Evolutionary conservation across 30 jellyfish, hydroid and myxozoan genomes (phyloP), one percentile per base, ranked within the genome.

Genomic region (Aurelia sp.): DNA sequence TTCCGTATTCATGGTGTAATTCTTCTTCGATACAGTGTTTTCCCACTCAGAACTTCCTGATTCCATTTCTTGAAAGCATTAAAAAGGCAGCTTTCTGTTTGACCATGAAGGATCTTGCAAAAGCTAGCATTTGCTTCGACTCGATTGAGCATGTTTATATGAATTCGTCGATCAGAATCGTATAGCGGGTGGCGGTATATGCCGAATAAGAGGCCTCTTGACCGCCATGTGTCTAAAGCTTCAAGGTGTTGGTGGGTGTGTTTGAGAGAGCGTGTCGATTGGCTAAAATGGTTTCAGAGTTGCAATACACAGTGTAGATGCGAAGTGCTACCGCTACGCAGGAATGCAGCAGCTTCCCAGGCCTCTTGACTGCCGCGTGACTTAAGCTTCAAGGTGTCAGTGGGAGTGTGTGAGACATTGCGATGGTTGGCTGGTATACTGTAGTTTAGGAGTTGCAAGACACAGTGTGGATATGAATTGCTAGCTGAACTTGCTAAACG

Each of bases 201-300:
- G 93, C 93, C 93, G 93, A 84, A 73, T 31, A 61, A 72, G 93
- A 84, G 93, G 86, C 63, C 86, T 84, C 93, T 84, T 84, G 93
- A 84, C 93, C 93, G 62, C 87, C 93, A 72, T 67, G 85, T 61
- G 88, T 72, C 74, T 68, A n/a, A 69, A 13, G 60, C 72, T 13
- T 68, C 18, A 35, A 20, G 83, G 24, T 83, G 86, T 60, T 69
- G 72, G 72, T 44, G 55, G 55, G 55, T 44, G 55, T 44, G 55
- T 44, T 3, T 0, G 55, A 7, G 55, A 44, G 55, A 44, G 55
- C 55, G 15, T 9, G 55, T 44, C 7, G 55, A 67, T 67, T 81
- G 84, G 84, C 31, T 60, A 58, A 44, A 16, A 44, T 44, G 3
- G 55, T 44, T 44, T 44, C 8, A 13, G 55, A 44, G 55, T 44